Evolutionary conservation across 2,888 invertebrate species (phyloP).

Genomic region (Trichogramma evanescens): DNA sequence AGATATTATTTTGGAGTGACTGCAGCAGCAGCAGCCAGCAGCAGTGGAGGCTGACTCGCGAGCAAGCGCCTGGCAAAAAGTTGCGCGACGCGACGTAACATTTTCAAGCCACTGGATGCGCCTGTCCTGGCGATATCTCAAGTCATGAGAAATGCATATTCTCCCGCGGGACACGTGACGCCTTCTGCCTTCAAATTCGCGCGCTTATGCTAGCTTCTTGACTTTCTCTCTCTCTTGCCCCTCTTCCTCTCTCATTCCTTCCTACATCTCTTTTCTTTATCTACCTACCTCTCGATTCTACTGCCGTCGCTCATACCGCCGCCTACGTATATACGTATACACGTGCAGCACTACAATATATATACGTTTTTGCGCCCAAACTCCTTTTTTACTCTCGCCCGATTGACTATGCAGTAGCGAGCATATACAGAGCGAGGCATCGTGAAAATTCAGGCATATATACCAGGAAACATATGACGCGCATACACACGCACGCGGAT

Average conservation of each 20-base stretch:
- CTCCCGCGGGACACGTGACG: slow-evolving; percentile 15
- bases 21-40: neutral
- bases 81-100: slow-evolving; percentile 5
- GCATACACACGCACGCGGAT: too few relatives aligned
- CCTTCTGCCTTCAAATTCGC: slow-evolving; percentile 11
- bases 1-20: slow-evolving; percentile 7
- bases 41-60: too few relatives aligned
- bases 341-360: too few relatives aligned
- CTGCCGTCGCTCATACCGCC: neutral
- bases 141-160: slow-evolving; percentile 18
- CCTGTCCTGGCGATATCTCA: slow-evolving; percentile 13
- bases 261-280: too few relatives aligned
- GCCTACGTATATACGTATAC: too few relatives aligned
- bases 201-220: slow-evolving; percentile 8
- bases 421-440: too few relatives aligned
- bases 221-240: neutral
- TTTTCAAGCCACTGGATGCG: slow-evolving; percentile 10
- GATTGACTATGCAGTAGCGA: too few relatives aligned
- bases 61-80: neutral
- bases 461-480: too few relatives aligned
- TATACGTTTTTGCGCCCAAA: too few relatives aligned
- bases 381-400: too few relatives aligned
- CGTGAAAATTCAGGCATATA: too few relatives aligned
- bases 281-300: neutral
- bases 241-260: too few relatives aligned